Evolutionary conservation across 2,797 vertebrate genomes (phyloP).

Genomic region (Clarias platycephalus): DNA sequence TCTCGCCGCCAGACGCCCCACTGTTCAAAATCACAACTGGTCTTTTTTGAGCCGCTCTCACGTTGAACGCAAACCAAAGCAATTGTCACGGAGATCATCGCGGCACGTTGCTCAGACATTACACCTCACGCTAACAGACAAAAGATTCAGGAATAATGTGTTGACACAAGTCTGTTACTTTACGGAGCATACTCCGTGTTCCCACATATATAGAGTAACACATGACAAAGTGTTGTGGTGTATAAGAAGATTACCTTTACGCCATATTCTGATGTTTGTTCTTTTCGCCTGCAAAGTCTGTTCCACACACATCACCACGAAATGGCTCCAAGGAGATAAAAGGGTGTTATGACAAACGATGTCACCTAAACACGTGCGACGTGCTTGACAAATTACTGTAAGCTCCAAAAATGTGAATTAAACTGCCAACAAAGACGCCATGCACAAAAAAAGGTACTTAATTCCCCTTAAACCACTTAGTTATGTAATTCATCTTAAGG

Average conservation of each 20-base stretch:
- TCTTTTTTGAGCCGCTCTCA: slow-evolving; percentile 47
- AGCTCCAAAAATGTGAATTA: slow-evolving; percentile 18
- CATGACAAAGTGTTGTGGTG: not conserved
- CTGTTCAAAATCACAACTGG: slow-evolving; percentile 46
- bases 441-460: not conserved
- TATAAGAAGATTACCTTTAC: too few relatives aligned
- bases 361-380: slow-evolving; percentile 6
- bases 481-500: not conserved
- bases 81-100: slow-evolving; percentile 43
- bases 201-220: not conserved
- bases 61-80: slow-evolving; percentile 39
- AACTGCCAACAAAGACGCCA: not conserved
- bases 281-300: not conserved
- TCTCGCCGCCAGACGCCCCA: slow-evolving; percentile 37
- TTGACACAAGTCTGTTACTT: slow-evolving; percentile 12
- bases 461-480: not conserved
- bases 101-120: slow-evolving; percentile 35
- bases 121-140: slow-evolving; percentile 40
- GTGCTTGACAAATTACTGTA: slow-evolving; percentile 27
- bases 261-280: not conserved
- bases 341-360: slow-evolving; percentile 27
- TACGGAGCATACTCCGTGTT: not conserved
- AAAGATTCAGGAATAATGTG: slow-evolving; percentile 35
- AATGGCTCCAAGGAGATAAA: slow-evolving; percentile 19
- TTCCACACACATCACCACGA: not conserved